Evolutionary conservation across 2,113 vertebrate genomes (phyloP).

Genomic region (Nyctibius bracteatus): DNA sequence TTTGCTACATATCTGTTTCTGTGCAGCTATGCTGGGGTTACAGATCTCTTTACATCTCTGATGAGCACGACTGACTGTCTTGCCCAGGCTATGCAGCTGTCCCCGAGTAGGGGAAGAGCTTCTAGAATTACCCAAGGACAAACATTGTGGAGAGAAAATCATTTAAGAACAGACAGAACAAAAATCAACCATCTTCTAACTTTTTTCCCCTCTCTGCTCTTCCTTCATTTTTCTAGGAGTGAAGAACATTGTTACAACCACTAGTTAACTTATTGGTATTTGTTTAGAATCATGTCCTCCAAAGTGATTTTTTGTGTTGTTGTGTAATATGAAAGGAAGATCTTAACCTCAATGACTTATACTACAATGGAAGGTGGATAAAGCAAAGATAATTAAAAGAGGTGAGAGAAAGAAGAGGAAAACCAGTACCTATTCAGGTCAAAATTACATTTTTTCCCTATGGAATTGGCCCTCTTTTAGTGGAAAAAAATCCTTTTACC

Average conservation of each 20-base stretch:
- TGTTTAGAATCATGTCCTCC: not conserved
- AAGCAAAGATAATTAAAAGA: not conserved
- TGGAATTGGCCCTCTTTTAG: not conserved
- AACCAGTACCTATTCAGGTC: not conserved
- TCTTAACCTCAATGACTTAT: not conserved
- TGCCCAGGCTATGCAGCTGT: not conserved
- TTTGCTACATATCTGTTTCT: not conserved
- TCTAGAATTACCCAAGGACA: not conserved
- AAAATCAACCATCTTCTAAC: not conserved
- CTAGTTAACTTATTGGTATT: not conserved
- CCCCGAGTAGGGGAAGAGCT: not conserved
- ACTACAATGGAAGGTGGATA: not conserved
- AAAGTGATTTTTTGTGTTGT: not conserved
- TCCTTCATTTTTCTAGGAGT: not conserved
- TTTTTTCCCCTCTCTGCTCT: not conserved
- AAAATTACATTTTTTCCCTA: not conserved
- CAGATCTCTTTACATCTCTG: not conserved
- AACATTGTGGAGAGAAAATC: not conserved
- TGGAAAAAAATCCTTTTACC: not conserved
- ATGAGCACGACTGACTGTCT: not conserved
- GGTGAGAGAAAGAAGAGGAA: not conserved
- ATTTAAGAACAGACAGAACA: not conserved
- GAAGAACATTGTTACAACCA: not conserved
- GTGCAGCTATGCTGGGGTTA: not conserved
- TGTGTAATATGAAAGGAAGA: not conserved